These are phyloP conservation scores for Marmota flaviventris DNA, from an alignment of 2,113 vertebrate species.

Conservation along the genomic window DNA sequence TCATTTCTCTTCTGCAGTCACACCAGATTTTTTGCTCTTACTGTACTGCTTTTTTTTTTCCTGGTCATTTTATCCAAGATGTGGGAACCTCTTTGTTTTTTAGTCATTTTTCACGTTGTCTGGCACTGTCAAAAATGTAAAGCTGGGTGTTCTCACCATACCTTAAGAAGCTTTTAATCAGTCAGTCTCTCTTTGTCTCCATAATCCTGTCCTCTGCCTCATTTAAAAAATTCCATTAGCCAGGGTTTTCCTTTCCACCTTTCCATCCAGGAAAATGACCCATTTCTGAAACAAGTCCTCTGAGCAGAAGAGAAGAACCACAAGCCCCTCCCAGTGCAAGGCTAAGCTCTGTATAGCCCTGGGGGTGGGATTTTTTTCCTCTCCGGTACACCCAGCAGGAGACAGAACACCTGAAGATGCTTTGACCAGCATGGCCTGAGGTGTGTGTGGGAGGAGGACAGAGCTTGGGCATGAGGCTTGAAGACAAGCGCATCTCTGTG, in stretches of 20 bases:
- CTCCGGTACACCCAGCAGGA: fast-evolving
- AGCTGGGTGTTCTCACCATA: background rate
- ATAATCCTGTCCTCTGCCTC: background rate
- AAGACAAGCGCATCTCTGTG: no score
- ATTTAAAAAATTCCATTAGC: background rate
- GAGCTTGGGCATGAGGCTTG: background rate
- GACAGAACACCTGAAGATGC: background rate
- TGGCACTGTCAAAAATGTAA: background rate
- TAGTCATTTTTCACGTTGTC: no score
- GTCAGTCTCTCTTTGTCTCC: background rate
- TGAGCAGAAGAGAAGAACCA: fast-evolving
- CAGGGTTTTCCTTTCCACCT: background rate
- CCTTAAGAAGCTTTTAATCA: background rate
- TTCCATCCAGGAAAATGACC: background rate
- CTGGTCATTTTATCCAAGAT: background rate
- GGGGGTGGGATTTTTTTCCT: background rate
- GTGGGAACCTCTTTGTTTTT: background rate
- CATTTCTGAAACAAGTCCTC: background rate
- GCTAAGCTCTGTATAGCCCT: background rate
- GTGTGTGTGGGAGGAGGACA: background rate
- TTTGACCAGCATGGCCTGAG: background rate
- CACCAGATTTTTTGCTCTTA: background rate
- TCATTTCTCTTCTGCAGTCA: background rate
- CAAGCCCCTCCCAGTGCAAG: no score
- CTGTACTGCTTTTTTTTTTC: background rate